Base-by-base conservation (phyloP, 2,888 invertebrate species). In the Sphecodes monilicornis region DNA sequence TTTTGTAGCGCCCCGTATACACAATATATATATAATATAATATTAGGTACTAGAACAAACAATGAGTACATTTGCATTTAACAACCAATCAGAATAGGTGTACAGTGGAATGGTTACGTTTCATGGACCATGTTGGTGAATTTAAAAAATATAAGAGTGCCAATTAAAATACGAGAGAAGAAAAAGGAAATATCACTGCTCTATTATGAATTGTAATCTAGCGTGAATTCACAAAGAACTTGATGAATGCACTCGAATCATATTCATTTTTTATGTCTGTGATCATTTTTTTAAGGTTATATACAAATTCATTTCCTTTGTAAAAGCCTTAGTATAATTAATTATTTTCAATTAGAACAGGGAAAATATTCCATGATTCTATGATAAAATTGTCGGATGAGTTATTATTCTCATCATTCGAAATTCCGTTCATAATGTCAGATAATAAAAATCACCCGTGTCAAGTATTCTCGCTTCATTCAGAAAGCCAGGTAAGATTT, bases 401-500 rank as follows among this genome's bases (percentile, higher is more conserved):
- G 32, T 43, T 78, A 26, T 76, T 54, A 54, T 54, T 26, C 43
- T 16, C n/a, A 16, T 11, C 6, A 68, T 54, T 68, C 36, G 16
- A 50, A 60, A 69, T 76, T 60, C n/a, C 60, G 46, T n/a, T 36
- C 81, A 71, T 29, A 46, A 84, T 86, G 76, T 80, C 77, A 26
- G 50, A 32, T 66, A 43, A 32, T 39, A 57, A 84, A 64, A 13
- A 68, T 54, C 77, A 43, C 46, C 41, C 64, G 32, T 74, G 29
- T n/a, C 41, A 81, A 76, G 78, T 84, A 69, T 76, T 85, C 54
- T 87, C 77, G 18, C 64, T 82, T 73, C 82, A 41, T 78, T 68
- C 72, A 36, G 84, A 71, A 66, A 75, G 29, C 66, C 82, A 89
- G 85, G 90, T 89, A 72, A 85, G 73, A 71, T 70, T 60, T 79